Evolutionary conservation across 2,888 invertebrate species (phyloP), one percentile per base, ranked within the genome.

Genomic region (Trichopria drosophilae): DNA sequence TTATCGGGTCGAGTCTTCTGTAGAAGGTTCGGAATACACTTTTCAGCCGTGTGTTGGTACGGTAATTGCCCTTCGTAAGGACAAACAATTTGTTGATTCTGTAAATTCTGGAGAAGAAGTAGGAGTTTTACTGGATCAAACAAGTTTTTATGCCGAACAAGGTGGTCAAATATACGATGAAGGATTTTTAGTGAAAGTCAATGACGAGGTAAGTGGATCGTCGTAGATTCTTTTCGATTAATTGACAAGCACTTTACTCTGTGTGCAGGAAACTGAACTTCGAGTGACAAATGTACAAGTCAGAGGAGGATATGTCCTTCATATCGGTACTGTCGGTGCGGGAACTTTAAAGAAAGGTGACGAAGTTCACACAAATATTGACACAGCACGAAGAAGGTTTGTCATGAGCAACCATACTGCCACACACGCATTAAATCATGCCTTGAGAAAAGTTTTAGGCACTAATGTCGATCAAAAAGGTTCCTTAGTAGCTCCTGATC

Each of bases 331-430:
- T 52, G 84, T 94, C 9, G 72, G 73, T 3, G 94, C 94, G 76
- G 97, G 90, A 16, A 81, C 77, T 1, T 76, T 99, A 10, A 83
- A 81, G 63, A 86, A 93, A 51, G 97, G 96, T 1, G 97, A 99
- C 77, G 82, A 82, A 67, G 80, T 99, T 31, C 80, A 81, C 49
- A 79, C 95, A 34, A 84, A 88, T 60, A 83, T 98, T 51, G 97
- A 98, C 75, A 84, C 85, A 48, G 84, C 84, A 49, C 84, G 98
- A 46, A 82, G 99, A 65, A 83, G 90, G 66, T 79, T 90, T 22
- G 83, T 98, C n/a, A 99, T 99, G 99, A 95, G 91, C 73, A 99
- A 99, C 78, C 96, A 99, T 78, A 91, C 98, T 31, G 97, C 95
- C 16, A 99, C 99, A 0, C 99, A 99, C 76, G 85, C 96, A 31